phyloP scores from a whole-genome alignment of 2,888 invertebrate genomes.

The Diaperis boleti region DNA sequence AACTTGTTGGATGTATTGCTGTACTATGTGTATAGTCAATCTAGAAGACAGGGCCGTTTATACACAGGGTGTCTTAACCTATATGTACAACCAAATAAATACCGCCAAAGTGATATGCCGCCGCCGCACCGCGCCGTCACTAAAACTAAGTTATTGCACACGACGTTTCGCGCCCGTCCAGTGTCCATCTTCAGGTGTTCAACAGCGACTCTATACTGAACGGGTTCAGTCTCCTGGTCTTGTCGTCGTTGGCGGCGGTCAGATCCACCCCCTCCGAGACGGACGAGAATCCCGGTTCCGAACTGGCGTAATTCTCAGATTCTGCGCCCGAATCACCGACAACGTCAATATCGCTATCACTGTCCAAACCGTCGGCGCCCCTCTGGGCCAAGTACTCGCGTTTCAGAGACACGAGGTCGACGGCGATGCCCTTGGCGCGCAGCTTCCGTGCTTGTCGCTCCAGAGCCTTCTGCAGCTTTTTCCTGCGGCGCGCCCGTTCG shows the following conservation, averaged over 20 bases:
- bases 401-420: slow-evolving; percentile 86
- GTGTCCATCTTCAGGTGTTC: slow-evolving; percentile 72
- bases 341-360: slow-evolving; percentile 85
- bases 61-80: slow-evolving; percentile 49
- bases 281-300: slow-evolving; percentile 50
- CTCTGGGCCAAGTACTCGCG: slow-evolving; percentile 88
- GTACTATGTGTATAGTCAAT: slow-evolving; percentile 56
- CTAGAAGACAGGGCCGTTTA: slow-evolving; percentile 50
- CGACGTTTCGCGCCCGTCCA: slow-evolving; percentile 14
- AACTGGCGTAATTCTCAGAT: slow-evolving; percentile 73
- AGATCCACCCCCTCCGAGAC: slow-evolving; percentile 64
- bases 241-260: slow-evolving; percentile 66
- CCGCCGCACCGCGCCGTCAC: slow-evolving; percentile 26
- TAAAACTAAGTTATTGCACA: slow-evolving; percentile 55
- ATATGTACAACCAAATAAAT: slow-evolving; percentile 49
- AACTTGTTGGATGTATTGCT: slow-evolving; percentile 62
- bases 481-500: slow-evolving; percentile 88
- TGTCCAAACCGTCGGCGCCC: slow-evolving; percentile 70
- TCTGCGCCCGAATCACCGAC: slow-evolving; percentile 84
- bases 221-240: slow-evolving; percentile 78
- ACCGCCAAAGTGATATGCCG: slow-evolving; percentile 16
- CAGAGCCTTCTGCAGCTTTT: slow-evolving; percentile 91
- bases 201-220: slow-evolving; percentile 92
- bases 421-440: slow-evolving; percentile 90
- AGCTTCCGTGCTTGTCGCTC: slow-evolving; percentile 94